These are phyloP conservation scores for Struthio camelus DNA, from an alignment of 2,113 vertebrate species.

Conservation along the genomic window DNA sequence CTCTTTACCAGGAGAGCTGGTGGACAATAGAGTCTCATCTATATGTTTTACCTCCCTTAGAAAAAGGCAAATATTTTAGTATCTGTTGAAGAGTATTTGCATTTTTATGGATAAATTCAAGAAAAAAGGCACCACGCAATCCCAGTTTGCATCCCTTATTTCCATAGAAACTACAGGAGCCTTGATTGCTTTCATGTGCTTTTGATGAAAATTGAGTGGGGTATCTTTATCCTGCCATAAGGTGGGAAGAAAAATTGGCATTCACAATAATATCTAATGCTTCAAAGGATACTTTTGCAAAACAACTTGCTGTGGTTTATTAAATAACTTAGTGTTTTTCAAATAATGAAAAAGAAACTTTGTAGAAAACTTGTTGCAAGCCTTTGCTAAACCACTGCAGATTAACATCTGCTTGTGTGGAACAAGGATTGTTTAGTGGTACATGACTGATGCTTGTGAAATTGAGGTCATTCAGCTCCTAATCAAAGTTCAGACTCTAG, in stretches of 20 bases:
- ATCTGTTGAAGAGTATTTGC: slow-evolving; percentile 57
- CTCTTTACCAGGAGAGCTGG: not conserved
- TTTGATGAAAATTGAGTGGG: slow-evolving; percentile 63
- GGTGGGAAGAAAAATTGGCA: slow-evolving; percentile 15
- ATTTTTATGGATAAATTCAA: slow-evolving; percentile 74
- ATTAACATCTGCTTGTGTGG: not conserved
- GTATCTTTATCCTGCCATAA: slow-evolving; percentile 34
- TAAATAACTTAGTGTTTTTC: slow-evolving; percentile 35
- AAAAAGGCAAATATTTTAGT: slow-evolving; percentile 57
- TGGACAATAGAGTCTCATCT: slow-evolving; percentile 30
- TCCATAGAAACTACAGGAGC: slow-evolving; percentile 65
- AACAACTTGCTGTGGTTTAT: slow-evolving; percentile 51
- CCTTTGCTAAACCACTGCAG: not conserved
- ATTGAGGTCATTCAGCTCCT: slow-evolving; percentile 6
- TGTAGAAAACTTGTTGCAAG: not conserved
- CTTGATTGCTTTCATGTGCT: slow-evolving; percentile 69
- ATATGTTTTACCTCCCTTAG: slow-evolving; percentile 21
- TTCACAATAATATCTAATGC: slow-evolving; percentile 41
- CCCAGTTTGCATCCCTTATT: slow-evolving; percentile 72
- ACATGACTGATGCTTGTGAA: not conserved
- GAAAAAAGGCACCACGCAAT: slow-evolving; percentile 64
- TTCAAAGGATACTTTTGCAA: slow-evolving; percentile 60
- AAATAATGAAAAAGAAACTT: slow-evolving; percentile 26
- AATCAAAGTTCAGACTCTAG: slow-evolving; percentile 2
- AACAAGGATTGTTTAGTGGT: not conserved